Percentiles rank a stretch among this genome's conserved stretches.
Conservation (phyloP, 1,140 invertebrate genomes). For the Cylas formicarius region DNA sequence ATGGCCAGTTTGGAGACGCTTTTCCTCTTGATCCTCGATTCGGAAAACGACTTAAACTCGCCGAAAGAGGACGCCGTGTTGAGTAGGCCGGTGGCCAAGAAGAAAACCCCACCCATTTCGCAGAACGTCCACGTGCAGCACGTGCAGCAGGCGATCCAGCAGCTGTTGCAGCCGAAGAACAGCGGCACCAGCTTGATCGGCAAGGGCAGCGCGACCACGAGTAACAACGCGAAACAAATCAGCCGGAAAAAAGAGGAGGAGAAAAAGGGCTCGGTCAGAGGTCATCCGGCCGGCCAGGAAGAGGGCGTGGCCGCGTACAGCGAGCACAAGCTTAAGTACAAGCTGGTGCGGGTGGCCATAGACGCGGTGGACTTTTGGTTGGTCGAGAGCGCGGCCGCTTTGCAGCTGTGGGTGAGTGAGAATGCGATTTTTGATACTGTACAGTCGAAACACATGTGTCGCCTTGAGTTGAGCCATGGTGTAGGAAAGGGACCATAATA, state of each 20-base stretch:
- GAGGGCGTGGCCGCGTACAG: slow-evolving; percentile 7
- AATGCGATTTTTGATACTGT: neutral
- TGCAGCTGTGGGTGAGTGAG: slow-evolving; percentile 70
- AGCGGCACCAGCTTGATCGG: slow-evolving; percentile 17
- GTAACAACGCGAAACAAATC: slow-evolving; percentile 13
- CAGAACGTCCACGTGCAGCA: slow-evolving; percentile 30
- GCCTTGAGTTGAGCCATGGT: too few relatives aligned
- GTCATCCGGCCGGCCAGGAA: slow-evolving; percentile 1
- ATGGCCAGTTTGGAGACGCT: slow-evolving; percentile 85
- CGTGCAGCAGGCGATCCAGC: slow-evolving; percentile 36
- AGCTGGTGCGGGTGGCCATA: slow-evolving; percentile 83
- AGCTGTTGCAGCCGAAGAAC: slow-evolving; percentile 29
- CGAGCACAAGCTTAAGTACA: slow-evolving; percentile 73
- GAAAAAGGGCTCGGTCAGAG: slow-evolving; percentile 15
- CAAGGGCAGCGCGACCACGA: slow-evolving; percentile 6
- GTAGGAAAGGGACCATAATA: too few relatives aligned
- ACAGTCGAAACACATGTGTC: slow-evolving; percentile 1
- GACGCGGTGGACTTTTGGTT: slow-evolving; percentile 89
- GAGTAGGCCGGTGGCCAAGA: slow-evolving; percentile 26
- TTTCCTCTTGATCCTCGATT: slow-evolving; percentile 74
- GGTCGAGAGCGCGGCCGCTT: slow-evolving; percentile 78
- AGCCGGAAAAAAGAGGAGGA: slow-evolving; percentile 20
- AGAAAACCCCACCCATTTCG: slow-evolving; percentile 22
- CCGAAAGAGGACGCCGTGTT: slow-evolving; percentile 44
- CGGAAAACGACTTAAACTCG: slow-evolving; percentile 79